phyloP scores from a whole-genome alignment of 2,888 invertebrate genomes.

The Caenorhabditis sp. region DNA sequence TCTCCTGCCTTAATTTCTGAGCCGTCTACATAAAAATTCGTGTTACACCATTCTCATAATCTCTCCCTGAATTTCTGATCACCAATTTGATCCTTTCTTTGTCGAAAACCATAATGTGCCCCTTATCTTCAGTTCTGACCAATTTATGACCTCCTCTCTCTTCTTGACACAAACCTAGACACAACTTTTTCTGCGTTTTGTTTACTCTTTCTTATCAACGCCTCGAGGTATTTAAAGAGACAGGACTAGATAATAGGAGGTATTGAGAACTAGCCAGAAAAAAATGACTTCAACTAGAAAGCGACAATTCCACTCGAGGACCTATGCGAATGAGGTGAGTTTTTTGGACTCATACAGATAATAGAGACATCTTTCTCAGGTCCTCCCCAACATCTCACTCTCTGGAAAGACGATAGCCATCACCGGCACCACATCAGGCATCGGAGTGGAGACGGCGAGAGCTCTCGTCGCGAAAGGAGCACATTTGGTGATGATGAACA shows the following conservation, averaged over 20 bases:
- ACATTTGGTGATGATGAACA: constrained; percentile 91
- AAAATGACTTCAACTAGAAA: constrained; percentile 2
- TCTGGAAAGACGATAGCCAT: constrained; percentile 74
- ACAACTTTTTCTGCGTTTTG: not conserved
- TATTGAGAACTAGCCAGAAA: too few species aligned
- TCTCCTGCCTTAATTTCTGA: too few species aligned
- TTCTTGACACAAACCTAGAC: not conserved
- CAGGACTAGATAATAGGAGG: too few species aligned
- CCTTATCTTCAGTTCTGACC: too few species aligned
- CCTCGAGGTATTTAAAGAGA: not conserved
- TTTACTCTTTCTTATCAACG: not conserved
- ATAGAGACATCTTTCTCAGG: too few species aligned
- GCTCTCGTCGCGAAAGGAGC: constrained; percentile 85
- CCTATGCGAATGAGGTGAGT: not conserved
- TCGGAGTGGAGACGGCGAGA: constrained; percentile 76
- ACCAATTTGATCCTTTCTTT: too few species aligned
- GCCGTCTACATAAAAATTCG: too few species aligned
- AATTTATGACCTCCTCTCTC: too few species aligned
- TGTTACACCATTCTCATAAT: too few species aligned
- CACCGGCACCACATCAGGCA: constrained; percentile 76
- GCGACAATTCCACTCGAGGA: constrained; percentile 9
- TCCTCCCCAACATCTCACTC: constrained; percentile 69
- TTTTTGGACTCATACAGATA: too few species aligned
- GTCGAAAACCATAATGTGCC: too few species aligned
- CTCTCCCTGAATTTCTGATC: too few species aligned